A percentile compares a stretch with the other conserved stretches of the same genome.
Conservation (phyloP, 2,113 vertebrate species). For the Pongo abelii region DNA sequence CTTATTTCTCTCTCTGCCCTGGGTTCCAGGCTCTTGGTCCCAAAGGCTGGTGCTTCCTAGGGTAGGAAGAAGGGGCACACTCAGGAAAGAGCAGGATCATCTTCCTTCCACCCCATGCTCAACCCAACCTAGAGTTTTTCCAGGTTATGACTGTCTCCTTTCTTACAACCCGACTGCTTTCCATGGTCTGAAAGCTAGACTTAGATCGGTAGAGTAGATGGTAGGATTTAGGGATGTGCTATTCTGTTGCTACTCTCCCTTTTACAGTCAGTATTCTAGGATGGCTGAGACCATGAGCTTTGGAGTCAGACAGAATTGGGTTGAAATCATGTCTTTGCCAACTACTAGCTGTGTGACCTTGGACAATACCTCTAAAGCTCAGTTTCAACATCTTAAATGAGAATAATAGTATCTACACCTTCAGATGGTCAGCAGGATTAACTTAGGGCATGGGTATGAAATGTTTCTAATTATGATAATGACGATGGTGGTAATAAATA, state of each 20-base stretch:
- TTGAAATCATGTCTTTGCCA: constrained; percentile 6
- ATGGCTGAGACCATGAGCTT: background rate
- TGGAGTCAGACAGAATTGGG: background rate
- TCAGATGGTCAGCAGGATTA: constrained; percentile 34
- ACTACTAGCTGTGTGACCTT: constrained; percentile 33
- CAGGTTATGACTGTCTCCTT: background rate
- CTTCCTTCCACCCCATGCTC: background rate
- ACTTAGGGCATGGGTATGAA: background rate
- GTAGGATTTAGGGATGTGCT: background rate
- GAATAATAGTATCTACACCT: background rate
- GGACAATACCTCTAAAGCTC: background rate
- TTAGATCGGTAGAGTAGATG: background rate
- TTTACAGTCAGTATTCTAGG: background rate
- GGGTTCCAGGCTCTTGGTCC: background rate
- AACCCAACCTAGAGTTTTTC: background rate
- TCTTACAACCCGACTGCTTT: background rate
- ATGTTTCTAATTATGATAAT: constrained; percentile 24
- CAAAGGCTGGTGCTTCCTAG: background rate
- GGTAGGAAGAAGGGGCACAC: background rate
- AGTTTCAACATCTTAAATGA: constrained; percentile 39
- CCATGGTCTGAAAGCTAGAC: background rate
- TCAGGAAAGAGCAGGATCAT: background rate
- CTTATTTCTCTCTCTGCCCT: constrained; percentile 42
- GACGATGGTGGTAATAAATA: background rate
- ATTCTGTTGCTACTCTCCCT: background rate